Evolutionary conservation across 35 echinoderm and acorn worm genomes (phyloP).

Genomic region (Holothuria glaberrima): DNA sequence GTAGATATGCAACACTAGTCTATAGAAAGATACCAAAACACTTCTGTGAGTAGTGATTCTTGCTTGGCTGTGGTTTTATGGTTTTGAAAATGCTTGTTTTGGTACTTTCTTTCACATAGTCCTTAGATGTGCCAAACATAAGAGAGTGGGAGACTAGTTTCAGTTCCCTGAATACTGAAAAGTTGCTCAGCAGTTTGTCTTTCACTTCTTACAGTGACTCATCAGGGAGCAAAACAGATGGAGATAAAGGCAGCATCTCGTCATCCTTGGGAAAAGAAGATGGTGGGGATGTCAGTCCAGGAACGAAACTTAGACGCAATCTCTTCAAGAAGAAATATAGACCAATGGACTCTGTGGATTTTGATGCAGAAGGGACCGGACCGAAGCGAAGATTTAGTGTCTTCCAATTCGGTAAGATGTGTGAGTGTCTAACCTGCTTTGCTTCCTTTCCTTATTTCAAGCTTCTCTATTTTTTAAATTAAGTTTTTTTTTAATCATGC

Average conservation of each 20-base stretch:
- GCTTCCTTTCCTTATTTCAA: slow-evolving; percentile 31
- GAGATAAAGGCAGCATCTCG: slow-evolving; percentile 66
- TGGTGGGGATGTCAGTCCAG: slow-evolving; percentile 86
- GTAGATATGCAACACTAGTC: no score
- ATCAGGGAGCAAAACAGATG: slow-evolving; percentile 51
- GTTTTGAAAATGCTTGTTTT: no score
- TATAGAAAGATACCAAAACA: no score
- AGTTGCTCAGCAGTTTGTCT: no score
- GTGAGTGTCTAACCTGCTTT: slow-evolving; percentile 58
- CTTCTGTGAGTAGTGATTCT: no score
- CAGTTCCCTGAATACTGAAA: no score
- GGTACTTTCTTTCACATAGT: no score
- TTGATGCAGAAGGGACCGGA: slow-evolving; percentile 57
- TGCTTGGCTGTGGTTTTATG: no score
- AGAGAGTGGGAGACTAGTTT: no score
- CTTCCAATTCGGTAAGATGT: slow-evolving; percentile 94
- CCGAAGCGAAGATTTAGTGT: slow-evolving; percentile 91
- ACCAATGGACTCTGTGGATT: slow-evolving; percentile 54
- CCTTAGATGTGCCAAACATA: no score
- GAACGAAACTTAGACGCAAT: slow-evolving; percentile 79
- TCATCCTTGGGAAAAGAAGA: slow-evolving; percentile 77
- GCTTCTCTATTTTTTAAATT: not conserved
- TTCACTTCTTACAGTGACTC: slow-evolving; percentile 22
- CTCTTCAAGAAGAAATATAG: slow-evolving; percentile 83
- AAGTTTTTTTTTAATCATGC: not conserved